phyloP scores from a whole-genome alignment of 2,888 invertebrate genomes.

The Antheraea yamamai region DNA sequence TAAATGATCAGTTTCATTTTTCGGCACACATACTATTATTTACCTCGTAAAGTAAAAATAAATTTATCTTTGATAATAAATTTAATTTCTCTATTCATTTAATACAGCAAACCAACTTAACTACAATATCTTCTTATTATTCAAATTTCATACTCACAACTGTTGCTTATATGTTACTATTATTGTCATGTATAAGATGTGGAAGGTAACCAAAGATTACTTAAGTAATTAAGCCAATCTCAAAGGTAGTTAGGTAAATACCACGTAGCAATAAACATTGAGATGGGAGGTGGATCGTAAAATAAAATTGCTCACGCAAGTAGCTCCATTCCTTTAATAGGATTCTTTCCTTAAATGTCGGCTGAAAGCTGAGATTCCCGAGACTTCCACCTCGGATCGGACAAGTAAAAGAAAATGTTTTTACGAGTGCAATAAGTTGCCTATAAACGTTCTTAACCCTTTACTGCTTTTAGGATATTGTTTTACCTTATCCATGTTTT shows the following conservation, averaged over 20 bases:
- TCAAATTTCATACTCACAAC: background rate
- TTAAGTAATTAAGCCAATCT: slow-evolving; percentile 27
- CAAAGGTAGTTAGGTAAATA: slow-evolving; percentile 36
- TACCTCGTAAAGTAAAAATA: too few species aligned
- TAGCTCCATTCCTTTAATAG: slow-evolving; percentile 58
- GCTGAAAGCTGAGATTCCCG: slow-evolving; percentile 47
- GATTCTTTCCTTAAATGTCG: slow-evolving; percentile 57
- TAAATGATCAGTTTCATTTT: too few species aligned
- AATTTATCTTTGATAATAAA: too few species aligned
- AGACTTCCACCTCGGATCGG: slow-evolving; percentile 35
- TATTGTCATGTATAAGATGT: background rate
- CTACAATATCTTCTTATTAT: background rate
- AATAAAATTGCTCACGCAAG: slow-evolving; percentile 62
- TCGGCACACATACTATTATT: too few species aligned
- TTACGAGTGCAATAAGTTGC: slow-evolving; percentile 50
- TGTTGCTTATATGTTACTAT: background rate
- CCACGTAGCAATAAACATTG: slow-evolving; percentile 41
- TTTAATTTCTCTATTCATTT: too few species aligned
- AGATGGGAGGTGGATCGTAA: slow-evolving; percentile 46
- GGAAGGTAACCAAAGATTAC: slow-evolving; percentile 2
- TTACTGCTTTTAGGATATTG: slow-evolving; percentile 34
- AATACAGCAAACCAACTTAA: too few species aligned
- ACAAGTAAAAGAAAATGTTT: slow-evolving; percentile 56
- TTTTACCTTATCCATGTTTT: slow-evolving; percentile 17
- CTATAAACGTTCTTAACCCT: slow-evolving; percentile 47